Conservation (phyloP, 2,113 vertebrate species). For the Labrus mixtus region DNA sequence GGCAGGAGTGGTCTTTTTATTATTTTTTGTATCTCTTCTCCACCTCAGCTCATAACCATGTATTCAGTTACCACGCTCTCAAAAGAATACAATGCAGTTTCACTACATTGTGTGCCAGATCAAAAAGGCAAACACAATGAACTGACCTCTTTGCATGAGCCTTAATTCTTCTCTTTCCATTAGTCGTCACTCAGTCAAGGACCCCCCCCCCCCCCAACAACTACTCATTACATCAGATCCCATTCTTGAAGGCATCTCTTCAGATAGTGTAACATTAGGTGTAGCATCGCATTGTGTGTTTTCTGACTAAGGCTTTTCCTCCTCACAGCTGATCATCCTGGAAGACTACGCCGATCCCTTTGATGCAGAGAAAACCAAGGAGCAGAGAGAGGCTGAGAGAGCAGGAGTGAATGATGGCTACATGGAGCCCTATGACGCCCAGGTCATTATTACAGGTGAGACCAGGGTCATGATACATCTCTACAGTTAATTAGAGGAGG, state of each 20-base stretch:
- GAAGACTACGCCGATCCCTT: conserved; percentile 97
- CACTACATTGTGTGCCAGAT: conserved; percentile 68
- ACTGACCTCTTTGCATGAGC: conserved; percentile 70
- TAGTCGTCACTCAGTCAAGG: conserved; percentile 57
- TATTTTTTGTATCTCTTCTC: conserved; percentile 58
- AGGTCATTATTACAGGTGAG: conserved; percentile 97
- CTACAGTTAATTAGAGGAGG: not conserved
- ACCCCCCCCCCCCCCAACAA: conserved; percentile 34
- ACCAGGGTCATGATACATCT: not conserved
- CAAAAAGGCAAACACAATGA: conserved; percentile 72
- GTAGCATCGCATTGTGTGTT: conserved; percentile 16
- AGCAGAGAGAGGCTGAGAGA: conserved; percentile 91
- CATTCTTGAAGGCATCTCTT: not conserved
- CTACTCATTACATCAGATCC: conserved; percentile 10
- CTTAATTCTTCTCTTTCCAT: conserved; percentile 60
- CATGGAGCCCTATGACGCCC: conserved; percentile 97
- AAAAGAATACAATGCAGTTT: conserved; percentile 67
- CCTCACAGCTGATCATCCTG: conserved; percentile 90
- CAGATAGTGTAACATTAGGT: conserved; percentile 20
- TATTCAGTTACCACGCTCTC: conserved; percentile 63
- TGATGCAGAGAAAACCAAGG: conserved; percentile 92
- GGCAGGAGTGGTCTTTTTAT: conserved; percentile 39
- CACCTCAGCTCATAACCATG: conserved; percentile 53
- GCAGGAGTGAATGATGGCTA: conserved; percentile 93
- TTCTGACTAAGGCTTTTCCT: conserved; percentile 2